Evolutionary conservation across 2,113 vertebrate species (phyloP), one percentile per base, ranked within the genome.

Genomic region (Bubo scandiacus): DNA sequence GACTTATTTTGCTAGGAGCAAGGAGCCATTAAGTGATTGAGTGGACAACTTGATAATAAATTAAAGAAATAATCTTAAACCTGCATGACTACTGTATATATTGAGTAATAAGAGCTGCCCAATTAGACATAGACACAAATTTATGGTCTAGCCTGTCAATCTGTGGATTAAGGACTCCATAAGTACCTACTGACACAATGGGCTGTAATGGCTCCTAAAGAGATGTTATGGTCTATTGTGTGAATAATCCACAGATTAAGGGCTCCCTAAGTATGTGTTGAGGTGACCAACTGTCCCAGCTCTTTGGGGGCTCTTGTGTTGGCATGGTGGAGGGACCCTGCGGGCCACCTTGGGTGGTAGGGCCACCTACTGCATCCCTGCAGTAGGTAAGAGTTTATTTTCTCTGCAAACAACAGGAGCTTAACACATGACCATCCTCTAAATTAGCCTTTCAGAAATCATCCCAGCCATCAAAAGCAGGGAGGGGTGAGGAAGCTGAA

Each of bases 221-320:
- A 91, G 95, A 97, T 88, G 77, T 92, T 90, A 68, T 71, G 92
- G 96, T 94, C 87, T 92, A 38, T 84, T 25, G 27, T 96, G 96
- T 96, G 82, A 96, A 92, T 97, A 96, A 97, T 97, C 94, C 81
- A 72, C 66, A 71, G 96, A 97, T 95, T 94, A 97, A 96, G 88
- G 71, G 47, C 88, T 97, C 78, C 86, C 55, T 94, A 88, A 94
- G 74, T 20, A 65, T 2, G 34, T 87, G 77, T 82, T 94, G 94
- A 94, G 3, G 29, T 74, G 86, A 57, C 67, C 1, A 23, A 47
- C 83, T 81, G 86, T 86, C 81, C 59, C 52, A 51, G 81, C 62
- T 87, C 81, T 86, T 83, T 26, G 81, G 82, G 70, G 81, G 30
- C 90, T 90, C 45, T 14, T 6, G 13, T 21, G 14, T 36, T n/a